Conservation (phyloP, 1,140 invertebrate species). For the Trachymyrmex septentrionalis region DNA sequence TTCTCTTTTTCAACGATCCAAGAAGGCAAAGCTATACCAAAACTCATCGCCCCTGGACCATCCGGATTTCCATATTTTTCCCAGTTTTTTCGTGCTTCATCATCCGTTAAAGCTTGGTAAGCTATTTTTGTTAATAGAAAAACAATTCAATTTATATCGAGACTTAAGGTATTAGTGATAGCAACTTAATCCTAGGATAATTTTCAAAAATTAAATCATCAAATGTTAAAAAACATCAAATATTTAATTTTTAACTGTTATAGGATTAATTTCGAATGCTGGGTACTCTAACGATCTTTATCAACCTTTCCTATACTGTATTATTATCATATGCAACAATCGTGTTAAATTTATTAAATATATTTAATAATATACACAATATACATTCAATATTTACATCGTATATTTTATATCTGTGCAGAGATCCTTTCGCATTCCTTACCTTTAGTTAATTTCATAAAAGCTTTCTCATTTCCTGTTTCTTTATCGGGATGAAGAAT, state of each 20-base stretch:
- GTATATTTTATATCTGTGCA: neutral
- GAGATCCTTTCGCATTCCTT: slow-evolving; percentile 83
- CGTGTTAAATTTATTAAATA: slow-evolving; percentile 26
- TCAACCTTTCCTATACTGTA: neutral
- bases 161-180: slow-evolving; percentile 26
- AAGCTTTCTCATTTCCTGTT: slow-evolving; percentile 98
- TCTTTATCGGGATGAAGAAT: slow-evolving; percentile 99
- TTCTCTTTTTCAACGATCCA: slow-evolving; percentile 99
- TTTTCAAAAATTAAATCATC: slow-evolving; percentile 44
- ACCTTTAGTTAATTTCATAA: slow-evolving; percentile 99
- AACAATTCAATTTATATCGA: slow-evolving; percentile 42
- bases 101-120: slow-evolving; percentile 96
- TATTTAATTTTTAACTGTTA: slow-evolving; percentile 1
- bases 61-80: slow-evolving; percentile 99
- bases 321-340: neutral
- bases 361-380: neutral
- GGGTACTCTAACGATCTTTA: neutral
- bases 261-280: slow-evolving; percentile 24
- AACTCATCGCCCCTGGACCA: slow-evolving; percentile 99
- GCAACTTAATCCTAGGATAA: neutral
- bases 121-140: slow-evolving; percentile 83
- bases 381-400: neutral
- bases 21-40: slow-evolving; percentile 99
- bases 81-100: slow-evolving; percentile 98
- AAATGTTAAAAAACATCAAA: too few species aligned